These are phyloP conservation scores for Dascyllus trimaculatus DNA, from an alignment of 2,113 vertebrate species.

Conservation along the genomic window DNA sequence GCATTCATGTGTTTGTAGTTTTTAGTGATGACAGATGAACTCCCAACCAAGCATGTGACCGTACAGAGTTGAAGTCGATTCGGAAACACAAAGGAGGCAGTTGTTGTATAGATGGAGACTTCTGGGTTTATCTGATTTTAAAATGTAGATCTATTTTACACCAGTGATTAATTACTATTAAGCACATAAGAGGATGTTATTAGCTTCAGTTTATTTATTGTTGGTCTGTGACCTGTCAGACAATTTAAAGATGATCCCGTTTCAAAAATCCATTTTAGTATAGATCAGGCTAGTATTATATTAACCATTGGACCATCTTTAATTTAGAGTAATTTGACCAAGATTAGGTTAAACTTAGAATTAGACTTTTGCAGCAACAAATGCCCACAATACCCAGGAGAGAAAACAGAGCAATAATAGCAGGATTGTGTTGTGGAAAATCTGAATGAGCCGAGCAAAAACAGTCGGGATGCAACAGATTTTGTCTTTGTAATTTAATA, in stretches of 20 bases:
- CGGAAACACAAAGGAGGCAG: neutral
- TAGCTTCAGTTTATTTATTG: neutral
- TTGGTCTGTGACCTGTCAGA: neutral
- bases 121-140: neutral
- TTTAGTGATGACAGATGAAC: neutral
- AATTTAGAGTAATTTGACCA: neutral
- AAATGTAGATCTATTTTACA: neutral
- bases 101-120: neutral
- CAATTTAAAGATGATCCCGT: too few relatives aligned
- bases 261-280: too few relatives aligned
- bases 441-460: too few relatives aligned
- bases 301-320: neutral
- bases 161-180: too few relatives aligned
- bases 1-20: neutral
- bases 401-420: neutral
- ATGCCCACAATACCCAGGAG: neutral
- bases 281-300: too few relatives aligned
- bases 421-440: too few relatives aligned
- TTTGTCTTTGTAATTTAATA: too few relatives aligned
- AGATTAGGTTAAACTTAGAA: neutral
- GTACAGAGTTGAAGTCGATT: neutral
- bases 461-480: too few relatives aligned
- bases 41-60: neutral
- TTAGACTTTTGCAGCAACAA: neutral
- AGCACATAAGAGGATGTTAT: too few relatives aligned